Conservation (phyloP, 2,113 vertebrate genomes). For the Trogon melanurus region DNA sequence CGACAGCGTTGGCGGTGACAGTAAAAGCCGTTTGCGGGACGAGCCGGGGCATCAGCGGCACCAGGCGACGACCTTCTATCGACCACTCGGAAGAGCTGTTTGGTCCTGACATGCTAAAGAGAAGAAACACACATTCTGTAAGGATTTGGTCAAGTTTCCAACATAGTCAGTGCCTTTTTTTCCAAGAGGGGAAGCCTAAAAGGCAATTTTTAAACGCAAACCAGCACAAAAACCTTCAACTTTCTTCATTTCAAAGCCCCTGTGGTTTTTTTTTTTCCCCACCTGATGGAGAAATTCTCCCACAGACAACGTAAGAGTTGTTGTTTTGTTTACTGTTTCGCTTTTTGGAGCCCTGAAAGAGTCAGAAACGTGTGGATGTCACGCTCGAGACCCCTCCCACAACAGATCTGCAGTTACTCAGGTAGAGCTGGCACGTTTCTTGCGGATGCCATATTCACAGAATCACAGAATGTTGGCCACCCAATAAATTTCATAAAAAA, state of each 20-base stretch:
- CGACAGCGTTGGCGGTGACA: constrained; percentile 92
- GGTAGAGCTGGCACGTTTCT: neutral
- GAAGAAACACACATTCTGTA: constrained; percentile 62
- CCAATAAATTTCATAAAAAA: neutral
- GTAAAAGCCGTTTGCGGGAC: constrained; percentile 98
- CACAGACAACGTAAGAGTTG: neutral
- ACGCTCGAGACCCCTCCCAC: neutral
- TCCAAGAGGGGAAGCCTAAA: neutral
- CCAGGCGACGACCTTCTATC: constrained; percentile 94
- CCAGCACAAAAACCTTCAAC: neutral
- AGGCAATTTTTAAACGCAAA: neutral
- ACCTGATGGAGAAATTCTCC: neutral
- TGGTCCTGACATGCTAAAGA: constrained; percentile 93
- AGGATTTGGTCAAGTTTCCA: neutral
- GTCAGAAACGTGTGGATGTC: neutral
- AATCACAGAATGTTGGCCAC: too few relatives aligned
- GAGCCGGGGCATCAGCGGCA: constrained; percentile 94
- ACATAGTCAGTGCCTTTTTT: neutral
- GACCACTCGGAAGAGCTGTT: constrained; percentile 98
- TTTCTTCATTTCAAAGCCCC: neutral
- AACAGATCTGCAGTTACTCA: neutral
- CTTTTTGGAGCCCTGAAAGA: neutral
- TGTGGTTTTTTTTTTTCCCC: neutral
- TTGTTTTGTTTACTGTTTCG: neutral
- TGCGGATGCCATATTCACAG: neutral